These are phyloP conservation scores for Calycopis cecrops DNA, from an alignment of 1,140 invertebrate genomes.

Conservation along the genomic window DNA sequence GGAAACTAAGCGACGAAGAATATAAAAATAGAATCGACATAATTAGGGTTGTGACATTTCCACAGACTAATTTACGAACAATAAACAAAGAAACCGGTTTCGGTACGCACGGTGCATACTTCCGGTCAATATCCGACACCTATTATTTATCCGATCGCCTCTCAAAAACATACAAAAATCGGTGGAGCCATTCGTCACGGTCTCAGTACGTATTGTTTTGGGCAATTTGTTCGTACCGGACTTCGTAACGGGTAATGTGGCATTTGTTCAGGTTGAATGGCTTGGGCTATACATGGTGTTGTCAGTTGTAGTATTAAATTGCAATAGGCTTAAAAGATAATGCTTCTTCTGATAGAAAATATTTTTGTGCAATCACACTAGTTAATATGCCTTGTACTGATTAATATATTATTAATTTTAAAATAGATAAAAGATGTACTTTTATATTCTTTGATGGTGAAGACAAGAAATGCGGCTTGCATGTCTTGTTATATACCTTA, in stretches of 20 bases:
- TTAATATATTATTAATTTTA: too few relatives aligned
- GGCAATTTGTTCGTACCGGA: slow-evolving; percentile 36
- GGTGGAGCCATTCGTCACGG: slow-evolving; percentile 51
- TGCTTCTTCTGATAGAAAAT: too few relatives aligned
- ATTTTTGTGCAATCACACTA: too few relatives aligned
- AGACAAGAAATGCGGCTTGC: too few relatives aligned
- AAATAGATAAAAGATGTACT: too few relatives aligned
- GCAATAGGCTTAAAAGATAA: too few relatives aligned
- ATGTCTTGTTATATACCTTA: too few relatives aligned
- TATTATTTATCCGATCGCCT: slow-evolving; percentile 58
- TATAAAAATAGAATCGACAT: not conserved
- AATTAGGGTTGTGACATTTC: slow-evolving; percentile 4
- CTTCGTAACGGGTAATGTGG: slow-evolving; percentile 28
- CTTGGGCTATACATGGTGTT: too few relatives aligned
- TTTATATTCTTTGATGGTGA: too few relatives aligned
- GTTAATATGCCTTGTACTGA: too few relatives aligned
- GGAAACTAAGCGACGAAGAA: too few relatives aligned
- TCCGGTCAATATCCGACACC: slow-evolving; percentile 59
- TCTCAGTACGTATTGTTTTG: slow-evolving; percentile 52
- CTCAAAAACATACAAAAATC: slow-evolving; percentile 68
- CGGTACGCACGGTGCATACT: slow-evolving; percentile 46
- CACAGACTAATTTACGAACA: slow-evolving; percentile 3
- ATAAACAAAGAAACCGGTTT: slow-evolving; percentile 40
- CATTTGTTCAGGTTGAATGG: not conserved
- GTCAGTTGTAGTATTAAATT: too few relatives aligned